These are phyloP conservation scores for Lates japonicus DNA, from an alignment of 2,797 vertebrate genomes.

Conservation along the genomic window DNA sequence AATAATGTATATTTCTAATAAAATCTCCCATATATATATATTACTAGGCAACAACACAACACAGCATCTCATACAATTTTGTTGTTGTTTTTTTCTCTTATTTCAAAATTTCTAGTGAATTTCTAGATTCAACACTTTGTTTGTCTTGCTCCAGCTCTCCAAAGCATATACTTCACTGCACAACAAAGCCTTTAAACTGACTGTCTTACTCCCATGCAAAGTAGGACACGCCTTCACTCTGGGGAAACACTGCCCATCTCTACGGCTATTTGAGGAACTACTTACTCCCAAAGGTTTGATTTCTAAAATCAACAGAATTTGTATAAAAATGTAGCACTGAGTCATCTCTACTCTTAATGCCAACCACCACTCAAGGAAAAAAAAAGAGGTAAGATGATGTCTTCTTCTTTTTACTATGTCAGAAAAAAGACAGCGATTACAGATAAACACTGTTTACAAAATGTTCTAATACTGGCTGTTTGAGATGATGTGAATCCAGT, in stretches of 20 bases:
- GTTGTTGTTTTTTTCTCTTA: neutral
- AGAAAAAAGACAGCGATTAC: slow-evolving; percentile 76
- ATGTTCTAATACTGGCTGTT: slow-evolving; percentile 80
- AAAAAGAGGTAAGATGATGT: slow-evolving; percentile 39
- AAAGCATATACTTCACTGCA: slow-evolving; percentile 30
- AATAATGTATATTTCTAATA: slow-evolving; percentile 1
- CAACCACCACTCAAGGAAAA: slow-evolving; percentile 47
- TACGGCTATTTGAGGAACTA: slow-evolving; percentile 68
- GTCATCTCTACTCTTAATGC: slow-evolving; percentile 68
- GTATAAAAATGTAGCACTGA: slow-evolving; percentile 52
- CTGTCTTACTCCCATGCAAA: slow-evolving; percentile 52
- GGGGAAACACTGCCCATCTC: slow-evolving; percentile 68
- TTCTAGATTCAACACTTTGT: slow-evolving; percentile 23
- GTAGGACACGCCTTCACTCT: slow-evolving; percentile 66
- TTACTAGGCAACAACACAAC: slow-evolving; percentile 6
- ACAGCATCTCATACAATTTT: neutral
- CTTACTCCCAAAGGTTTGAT: slow-evolving; percentile 63
- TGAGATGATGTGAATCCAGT: slow-evolving; percentile 79
- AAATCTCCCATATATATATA: slow-evolving; percentile 10
- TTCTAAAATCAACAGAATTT: slow-evolving; percentile 71
- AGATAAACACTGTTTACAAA: slow-evolving; percentile 84
- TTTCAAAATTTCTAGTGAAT: slow-evolving; percentile 25
- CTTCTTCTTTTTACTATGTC: slow-evolving; percentile 67
- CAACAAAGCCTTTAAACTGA: slow-evolving; percentile 60
- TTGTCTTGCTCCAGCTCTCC: slow-evolving; percentile 13